Base-by-base conservation (phyloP, 2,797 vertebrate genomes). In the Pachyuromys duprasi region DNA sequence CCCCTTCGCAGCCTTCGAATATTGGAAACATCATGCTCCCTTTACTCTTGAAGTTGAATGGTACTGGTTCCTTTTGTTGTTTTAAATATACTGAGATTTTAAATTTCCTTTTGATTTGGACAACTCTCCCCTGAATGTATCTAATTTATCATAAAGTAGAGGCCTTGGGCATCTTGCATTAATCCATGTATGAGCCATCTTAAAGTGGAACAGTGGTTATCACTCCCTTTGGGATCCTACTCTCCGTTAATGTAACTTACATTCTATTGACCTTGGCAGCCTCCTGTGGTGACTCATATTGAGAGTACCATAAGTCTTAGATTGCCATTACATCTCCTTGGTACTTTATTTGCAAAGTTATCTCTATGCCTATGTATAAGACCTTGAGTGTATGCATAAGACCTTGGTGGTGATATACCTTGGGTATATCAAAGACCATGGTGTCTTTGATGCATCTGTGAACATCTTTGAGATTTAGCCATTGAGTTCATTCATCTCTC, bases 291-390 rank as follows among this genome's bases (percentile, higher is more conserved):
- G 69, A 39, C 74, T 95, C 49, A 78, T 49, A 28, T 9, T 12
- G 91, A 86, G 42, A 65, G 67, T 53, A 53, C 14, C 26, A 53
- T 70, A 84, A 36, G 76, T 70, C 83, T 76, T 24, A 78, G 67
- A 45, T 76, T 62, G n/a, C 28, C 8, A 1, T 60, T 13, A 33
- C 3, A 8, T 69, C 60, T 92, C 55, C 24, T 45, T 55, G 69
- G 53, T 86, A 18, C 65, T 86, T 86, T 83, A 60, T 86, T 89
- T 93, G 70, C 55, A 91, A 84, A 83, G 42, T n/a, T 92, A 12
- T 62, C 67, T 80, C 57, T 90, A 2, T 8, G n/a, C 1, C 13
- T 36, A 39, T 33, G 20, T 49, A n/a, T 18, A 75, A 36, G 74
- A 80, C 55, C 28, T 82, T 60, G 49, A 72, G 49, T 87, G 5